A percentile compares a stretch with the other conserved stretches of the same genome.
These are phyloP conservation scores for Apaloderma vittatum DNA, from an alignment of 2,113 vertebrate species.

Conservation along the genomic window DNA sequence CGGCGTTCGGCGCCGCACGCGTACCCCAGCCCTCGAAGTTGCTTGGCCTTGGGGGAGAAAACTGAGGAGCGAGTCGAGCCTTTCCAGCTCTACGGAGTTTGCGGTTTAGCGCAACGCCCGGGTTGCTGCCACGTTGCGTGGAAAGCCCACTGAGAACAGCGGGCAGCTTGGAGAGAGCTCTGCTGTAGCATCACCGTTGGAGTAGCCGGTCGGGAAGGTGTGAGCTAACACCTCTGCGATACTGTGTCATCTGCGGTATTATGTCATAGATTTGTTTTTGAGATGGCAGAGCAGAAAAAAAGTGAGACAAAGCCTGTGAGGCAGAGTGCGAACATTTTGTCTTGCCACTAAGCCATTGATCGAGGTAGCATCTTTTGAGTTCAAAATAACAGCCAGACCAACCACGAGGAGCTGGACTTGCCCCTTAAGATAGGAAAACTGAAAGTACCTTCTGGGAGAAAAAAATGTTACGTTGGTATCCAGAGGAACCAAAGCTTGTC, in stretches of 20 bases:
- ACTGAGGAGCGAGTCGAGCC: rapidly evolving
- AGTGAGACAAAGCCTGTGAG: background rate
- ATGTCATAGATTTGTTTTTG: rapidly evolving
- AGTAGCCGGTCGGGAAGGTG: background rate
- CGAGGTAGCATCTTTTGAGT: background rate
- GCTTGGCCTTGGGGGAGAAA: background rate
- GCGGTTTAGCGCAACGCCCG: background rate
- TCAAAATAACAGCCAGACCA: background rate
- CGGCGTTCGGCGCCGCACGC: too few species aligned
- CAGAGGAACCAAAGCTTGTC: background rate
- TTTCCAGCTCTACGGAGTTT: rapidly evolving
- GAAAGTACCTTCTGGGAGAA: background rate
- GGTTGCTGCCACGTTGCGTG: rapidly evolving
- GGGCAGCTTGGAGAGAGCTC: too few species aligned
- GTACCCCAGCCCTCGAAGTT: background rate
- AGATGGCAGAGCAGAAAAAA: rapidly evolving
- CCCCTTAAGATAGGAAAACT: background rate
- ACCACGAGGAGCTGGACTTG: rapidly evolving
- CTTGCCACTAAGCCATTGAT: background rate
- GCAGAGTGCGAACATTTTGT: rapidly evolving
- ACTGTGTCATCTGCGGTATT: rapidly evolving
- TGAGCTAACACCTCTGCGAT: background rate
- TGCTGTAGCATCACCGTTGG: background rate
- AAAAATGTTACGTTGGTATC: background rate
- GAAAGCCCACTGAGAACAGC: rapidly evolving